Conservation (phyloP, 2,113 vertebrate species). For the Ammodytes marinus region DNA sequence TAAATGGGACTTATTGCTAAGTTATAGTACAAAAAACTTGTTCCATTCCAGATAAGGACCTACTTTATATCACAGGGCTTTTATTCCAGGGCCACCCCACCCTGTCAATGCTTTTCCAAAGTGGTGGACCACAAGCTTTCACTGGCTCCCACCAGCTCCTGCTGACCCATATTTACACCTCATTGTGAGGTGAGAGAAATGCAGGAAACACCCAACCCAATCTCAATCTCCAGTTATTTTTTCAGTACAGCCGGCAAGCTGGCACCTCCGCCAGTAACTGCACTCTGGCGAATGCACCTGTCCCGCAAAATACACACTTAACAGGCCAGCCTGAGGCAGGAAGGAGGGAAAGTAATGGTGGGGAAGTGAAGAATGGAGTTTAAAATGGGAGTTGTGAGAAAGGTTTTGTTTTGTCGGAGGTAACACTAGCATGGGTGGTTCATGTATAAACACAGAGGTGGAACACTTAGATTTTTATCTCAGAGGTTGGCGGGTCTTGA, state of each 20-base stretch:
- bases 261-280: constrained; percentile 29
- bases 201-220: constrained; percentile 64
- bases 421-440: constrained; percentile 61
- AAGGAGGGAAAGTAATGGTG: constrained; percentile 20
- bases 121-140: constrained; percentile 1
- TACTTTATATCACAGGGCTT: not conserved
- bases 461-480: constrained; percentile 50
- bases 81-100: not conserved
- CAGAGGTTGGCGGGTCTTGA: constrained; percentile 24
- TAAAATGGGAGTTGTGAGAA: constrained; percentile 30
- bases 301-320: constrained; percentile 24
- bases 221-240: constrained; percentile 49
- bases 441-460: constrained; percentile 60
- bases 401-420: constrained; percentile 52
- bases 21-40: constrained; percentile 2
- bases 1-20: not conserved
- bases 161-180: constrained; percentile 52
- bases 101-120: constrained; percentile 3
- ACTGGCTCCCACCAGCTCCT: constrained; percentile 12
- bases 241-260: constrained; percentile 30
- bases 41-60: constrained; percentile 15
- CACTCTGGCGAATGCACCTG: constrained; percentile 56
- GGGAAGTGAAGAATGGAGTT: constrained; percentile 27
- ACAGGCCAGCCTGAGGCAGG: constrained; percentile 14
- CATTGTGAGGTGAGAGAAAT: constrained; percentile 66